Percentiles rank a stretch among this genome's conserved stretches.
Evolutionary conservation across 2,888 invertebrate genomes (phyloP).

Genomic region (Cephus sareptanus): DNA sequence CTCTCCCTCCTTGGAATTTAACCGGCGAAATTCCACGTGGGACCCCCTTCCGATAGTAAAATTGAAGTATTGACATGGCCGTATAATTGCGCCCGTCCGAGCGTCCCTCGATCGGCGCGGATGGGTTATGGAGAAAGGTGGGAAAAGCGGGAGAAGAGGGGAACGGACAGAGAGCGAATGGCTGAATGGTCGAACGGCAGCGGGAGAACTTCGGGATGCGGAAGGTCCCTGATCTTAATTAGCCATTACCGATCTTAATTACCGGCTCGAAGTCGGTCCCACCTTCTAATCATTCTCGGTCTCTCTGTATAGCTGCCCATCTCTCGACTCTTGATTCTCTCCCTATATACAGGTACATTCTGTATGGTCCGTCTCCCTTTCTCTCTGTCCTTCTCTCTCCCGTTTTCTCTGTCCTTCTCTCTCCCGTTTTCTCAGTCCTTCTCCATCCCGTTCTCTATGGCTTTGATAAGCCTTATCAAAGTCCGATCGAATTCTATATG

Average conservation of each 20-base stretch:
- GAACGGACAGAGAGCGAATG: neutral
- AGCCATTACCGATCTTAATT: neutral
- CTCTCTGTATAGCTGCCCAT: neutral
- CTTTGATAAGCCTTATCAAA: neutral
- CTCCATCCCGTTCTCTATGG: neutral
- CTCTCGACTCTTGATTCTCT: constrained; percentile 5
- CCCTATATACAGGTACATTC: constrained; percentile 9
- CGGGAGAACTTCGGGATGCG: neutral
- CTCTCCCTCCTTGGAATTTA: neutral
- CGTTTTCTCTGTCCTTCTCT: constrained; percentile 13
- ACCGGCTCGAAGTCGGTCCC: neutral
- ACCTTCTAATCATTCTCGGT: neutral
- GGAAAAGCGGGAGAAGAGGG: neutral
- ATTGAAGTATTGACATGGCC: neutral
- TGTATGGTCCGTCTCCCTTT: constrained; percentile 4
- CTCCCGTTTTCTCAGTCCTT: constrained; percentile 16
- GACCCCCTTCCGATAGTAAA: neutral
- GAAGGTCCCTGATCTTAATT: neutral
- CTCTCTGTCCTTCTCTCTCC: constrained; percentile 16
- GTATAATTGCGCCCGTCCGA: neutral
- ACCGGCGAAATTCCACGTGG: neutral
- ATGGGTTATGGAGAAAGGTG: neutral
- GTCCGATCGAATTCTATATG: neutral
- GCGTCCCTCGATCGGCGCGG: neutral
- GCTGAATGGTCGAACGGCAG: neutral